Base-by-base conservation (phyloP, 2,888 invertebrate species). In the Anoplius nigerrimus region DNA sequence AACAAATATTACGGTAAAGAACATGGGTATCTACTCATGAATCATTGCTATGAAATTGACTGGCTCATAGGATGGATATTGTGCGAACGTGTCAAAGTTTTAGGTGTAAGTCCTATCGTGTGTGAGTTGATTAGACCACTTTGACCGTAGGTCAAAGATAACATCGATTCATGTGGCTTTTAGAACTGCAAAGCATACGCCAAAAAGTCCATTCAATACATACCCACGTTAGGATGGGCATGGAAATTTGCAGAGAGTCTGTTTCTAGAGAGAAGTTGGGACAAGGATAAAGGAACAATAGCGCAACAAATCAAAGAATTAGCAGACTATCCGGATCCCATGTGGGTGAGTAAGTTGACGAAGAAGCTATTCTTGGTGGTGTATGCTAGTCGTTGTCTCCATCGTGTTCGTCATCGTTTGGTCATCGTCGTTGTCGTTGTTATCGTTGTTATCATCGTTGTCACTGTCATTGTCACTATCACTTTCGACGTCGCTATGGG, bases 231-330 rank as follows among this genome's bases (percentile, higher is more conserved):
- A 79, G 98, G 98, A 43, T 98, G 98, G 98, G 94, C 95, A 82
- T 98, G 98, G 97, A 96, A 96, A 90, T 96, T 97, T 88, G 95
- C 96, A 0, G 98, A 98, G 88, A 95, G 95, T 89, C 96, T 98
- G 71, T 98, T 98, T 90, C 91, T 98, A 66, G 97, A 97, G 88
- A 92, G 98, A 79, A 95, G 95, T 76, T 98, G 94, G 91, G 95
- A 97, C 62, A 95, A 97, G 89, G 98, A 98, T 89, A 95, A 93
- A 87, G 93, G 94, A 84, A 94, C 93, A 70, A 95, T 98, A 80
- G 92, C 93, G 74, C 90, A 90, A 51, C 97, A 97, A 89, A 92
- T 98, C 70, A 92, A 92, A 73, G 94, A 95, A 89, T 91, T 98
- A 54, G 93, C 93, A 72, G 94, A 96, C 81, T 97, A 97, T 91